Evolutionary conservation across 2,888 invertebrate species (phyloP), one percentile per base, ranked within the genome.

Genomic region (Xestia xanthographa): DNA sequence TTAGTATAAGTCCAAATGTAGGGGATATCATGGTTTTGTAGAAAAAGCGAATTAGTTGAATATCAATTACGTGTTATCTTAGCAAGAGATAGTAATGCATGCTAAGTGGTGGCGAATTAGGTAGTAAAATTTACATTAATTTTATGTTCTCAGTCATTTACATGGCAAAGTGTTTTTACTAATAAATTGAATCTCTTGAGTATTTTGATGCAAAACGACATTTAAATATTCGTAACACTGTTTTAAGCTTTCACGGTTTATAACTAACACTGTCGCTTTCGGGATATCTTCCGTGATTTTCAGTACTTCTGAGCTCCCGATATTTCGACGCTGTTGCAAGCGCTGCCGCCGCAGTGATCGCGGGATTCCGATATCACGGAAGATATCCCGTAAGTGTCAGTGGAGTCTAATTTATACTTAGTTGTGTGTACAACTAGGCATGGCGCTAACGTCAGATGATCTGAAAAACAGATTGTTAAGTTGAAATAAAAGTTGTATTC

Each of bases 1-100:
- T 83, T 81, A 66, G n/a, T 62, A 34, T 43, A 5, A 60, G 41
- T 75, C 29, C 3, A 68, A 76, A 71, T 41, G 63, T 78, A 71
- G 29, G 62, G 26, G 1, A 75, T 34, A 66, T 67, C 29, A 63
- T 63, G 34, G 50, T 70, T 75, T 43, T 29, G 66, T 58, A 72
- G 50, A 63, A 75, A 72, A 66, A 66, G 14, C 9, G 29, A 63
- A 68, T 66, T 58, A 66, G 14, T 80, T 66, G 53, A 67, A 74
- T 84, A 84, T 84, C 50, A 72, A 84, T 84, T 72, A 11, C 53
- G 45, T 0, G 14, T 73, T 71, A 70, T 83, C 80, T 73, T 38
- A 26, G 11, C 29, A 9, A 0, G 26, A 83, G 79, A 79, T 83
- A 56, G 71, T 69, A 72, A 58, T 79, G 5, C 5, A 67, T 6